Evolutionary conservation across 2,888 invertebrate species (phyloP), one percentile per base, ranked within the genome.

Genomic region (Aspidiotus destructor): DNA sequence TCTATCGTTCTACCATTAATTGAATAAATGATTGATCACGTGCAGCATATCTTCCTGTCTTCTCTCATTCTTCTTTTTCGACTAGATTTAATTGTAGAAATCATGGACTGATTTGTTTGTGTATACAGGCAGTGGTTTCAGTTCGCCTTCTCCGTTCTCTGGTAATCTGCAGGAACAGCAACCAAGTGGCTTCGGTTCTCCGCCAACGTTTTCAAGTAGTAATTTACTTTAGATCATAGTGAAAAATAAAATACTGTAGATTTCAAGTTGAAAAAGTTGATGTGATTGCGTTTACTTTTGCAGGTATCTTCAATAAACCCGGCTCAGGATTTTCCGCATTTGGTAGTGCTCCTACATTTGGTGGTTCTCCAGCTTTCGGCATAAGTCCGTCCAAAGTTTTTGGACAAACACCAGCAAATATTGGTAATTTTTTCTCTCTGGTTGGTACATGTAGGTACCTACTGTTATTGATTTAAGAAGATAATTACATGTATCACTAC

Each of bases 231-330:
- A 40, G 17, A 11, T 10, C 5, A 57, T 64, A 8, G 17, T 42
- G 16, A 57, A 15, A 40, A n/a, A 44, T 7, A 17, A 52, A 17
- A 13, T 9, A n/a, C n/a, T n/a, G n/a, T n/a, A 16, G 44, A 60
- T 13, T 0, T 7, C 41, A n/a, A 8, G 28, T 10, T 11, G 7
- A 3, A 62, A 17, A 17, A 9, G 16, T 11, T 7, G 11, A 48
- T 1, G 17, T 48, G 41, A 52, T 52, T 3, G 13, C 1, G 15
- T 15, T 63, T 53, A 6, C 28, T 17, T 15, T 28, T 57, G 1
- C 44, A 65, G 65, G 65, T 48, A 44, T 48, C 16, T 65, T 65
- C 58, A 65, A 64, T 54, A 64, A 65, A 40, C 54, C 63, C 15
- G 17, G 13, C n/a, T 40, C 28, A 40, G 41, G 41, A 41, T 65